phyloP scores from a whole-genome alignment of 2,113 vertebrate genomes.

The Podiceps cristatus region DNA sequence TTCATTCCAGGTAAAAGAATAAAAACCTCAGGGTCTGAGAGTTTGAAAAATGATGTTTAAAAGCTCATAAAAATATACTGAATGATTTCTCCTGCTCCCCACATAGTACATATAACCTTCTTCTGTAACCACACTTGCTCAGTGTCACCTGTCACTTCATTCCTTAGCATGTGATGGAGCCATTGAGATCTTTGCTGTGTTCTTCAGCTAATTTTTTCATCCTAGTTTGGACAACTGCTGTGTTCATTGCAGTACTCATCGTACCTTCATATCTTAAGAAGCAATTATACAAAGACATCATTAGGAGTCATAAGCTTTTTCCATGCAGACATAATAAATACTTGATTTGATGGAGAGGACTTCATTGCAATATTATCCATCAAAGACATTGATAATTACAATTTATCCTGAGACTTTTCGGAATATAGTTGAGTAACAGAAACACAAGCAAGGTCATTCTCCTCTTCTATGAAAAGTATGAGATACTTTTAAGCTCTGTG shows the following conservation, averaged over 20 bases:
- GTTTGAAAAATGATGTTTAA: neutral
- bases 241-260: neutral
- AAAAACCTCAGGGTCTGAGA: neutral
- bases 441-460: neutral
- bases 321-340: neutral
- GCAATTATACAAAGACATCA: neutral
- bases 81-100: neutral
- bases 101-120: neutral
- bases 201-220: neutral
- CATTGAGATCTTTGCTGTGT: neutral
- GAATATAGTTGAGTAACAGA: neutral
- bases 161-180: neutral
- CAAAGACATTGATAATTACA: neutral
- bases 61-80: neutral
- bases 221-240: neutral
- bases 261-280: neutral
- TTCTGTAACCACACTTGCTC: neutral
- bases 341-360: neutral
- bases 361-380: neutral
- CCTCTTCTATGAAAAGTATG: neutral
- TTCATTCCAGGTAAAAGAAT: neutral
- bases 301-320: neutral
- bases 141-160: accelerated
- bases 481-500: neutral
- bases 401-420: neutral